Percentiles rank a stretch among this genome's conserved stretches.
These are phyloP conservation scores for Platycnemis pennipes DNA, from an alignment of 2,888 invertebrate genomes.

Conservation along the genomic window DNA sequence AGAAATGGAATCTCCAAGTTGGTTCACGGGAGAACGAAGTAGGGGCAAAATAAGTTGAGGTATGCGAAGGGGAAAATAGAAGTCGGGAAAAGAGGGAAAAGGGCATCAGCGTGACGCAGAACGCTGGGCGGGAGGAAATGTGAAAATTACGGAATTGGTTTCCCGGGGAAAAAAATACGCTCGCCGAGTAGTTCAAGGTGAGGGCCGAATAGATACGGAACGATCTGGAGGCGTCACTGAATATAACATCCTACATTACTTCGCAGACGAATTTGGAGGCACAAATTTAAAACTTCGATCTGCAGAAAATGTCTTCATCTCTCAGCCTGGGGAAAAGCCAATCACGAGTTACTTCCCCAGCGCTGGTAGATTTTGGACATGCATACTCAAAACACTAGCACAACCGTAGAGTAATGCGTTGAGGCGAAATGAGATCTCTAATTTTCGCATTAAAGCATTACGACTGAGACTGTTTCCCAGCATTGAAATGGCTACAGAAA, in stretches of 20 bases:
- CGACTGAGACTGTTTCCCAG: no score
- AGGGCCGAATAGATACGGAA: neutral
- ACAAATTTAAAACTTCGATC: neutral
- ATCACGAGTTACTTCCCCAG: neutral
- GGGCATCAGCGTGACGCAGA: neutral
- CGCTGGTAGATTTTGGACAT: neutral
- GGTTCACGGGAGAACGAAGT: conserved; percentile 28
- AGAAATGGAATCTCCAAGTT: conserved; percentile 19
- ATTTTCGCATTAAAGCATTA: no score
- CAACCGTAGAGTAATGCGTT: no score
- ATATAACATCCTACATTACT: neutral
- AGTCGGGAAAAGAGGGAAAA: neutral
- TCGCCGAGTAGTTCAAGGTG: neutral
- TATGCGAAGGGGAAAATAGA: conserved; percentile 36
- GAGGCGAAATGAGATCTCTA: no score
- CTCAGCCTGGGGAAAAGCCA: neutral
- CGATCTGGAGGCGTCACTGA: neutral
- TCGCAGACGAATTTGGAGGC: neutral
- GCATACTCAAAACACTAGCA: no score
- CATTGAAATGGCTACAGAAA: neutral
- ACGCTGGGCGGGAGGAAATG: conserved; percentile 4
- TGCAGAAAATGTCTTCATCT: neutral
- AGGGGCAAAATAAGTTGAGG: neutral
- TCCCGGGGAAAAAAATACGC: neutral
- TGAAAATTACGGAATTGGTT: conserved; percentile 28